Evolutionary conservation across 2,113 vertebrate species (phyloP), one percentile per base, ranked within the genome.

Genomic region (Brachyhypopomus gauderio): DNA sequence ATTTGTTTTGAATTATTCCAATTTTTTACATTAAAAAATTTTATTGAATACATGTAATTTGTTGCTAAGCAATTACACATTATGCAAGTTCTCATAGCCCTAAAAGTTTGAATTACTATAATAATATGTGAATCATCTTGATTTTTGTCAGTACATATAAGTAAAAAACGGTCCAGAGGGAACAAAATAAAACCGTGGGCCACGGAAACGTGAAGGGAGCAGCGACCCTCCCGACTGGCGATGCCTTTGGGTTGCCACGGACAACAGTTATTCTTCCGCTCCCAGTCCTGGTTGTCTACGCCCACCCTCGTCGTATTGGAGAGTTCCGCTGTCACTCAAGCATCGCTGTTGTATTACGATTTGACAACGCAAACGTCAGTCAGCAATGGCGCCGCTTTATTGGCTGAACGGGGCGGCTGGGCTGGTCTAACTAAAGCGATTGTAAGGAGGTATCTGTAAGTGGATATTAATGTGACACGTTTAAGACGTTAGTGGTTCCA

Each of bases 391-490:
- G 45, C 7, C 1, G 4, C 0, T 0, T 75, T 75, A 90, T 91
- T 91, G 89, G 91, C 11, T 45, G 0, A 0, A 5, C 0, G 22
- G 0, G 9, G 0, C 1, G 23, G 1, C 2, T 5, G 48, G 0
- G 77, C 45, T 82, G 85, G 73, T 88, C 88, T 74, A 84, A 72
- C 62, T 86, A 82, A 85, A 66, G 64, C 56, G 45, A 12, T 52
- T 9, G 78, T 78, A 76, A 78, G 56, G 36, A 72, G 45, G 17
- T 25, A 6, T 34, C 75, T 69, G 69, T 20, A 84, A 62, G 23
- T 58, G 80, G 74, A 82, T 82, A 77, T 82, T 14, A 30, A 70
- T 76, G 70, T 52, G 7, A 64, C 19, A 67, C 22, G 19, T 22
- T 60, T 38, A 6, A 12, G 19, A 30, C 20, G 6, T 52, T 52